Evolutionary conservation across 1,140 invertebrate genomes (phyloP), one percentile per base, ranked within the genome.

Genomic region (Drosophila arawakana): DNA sequence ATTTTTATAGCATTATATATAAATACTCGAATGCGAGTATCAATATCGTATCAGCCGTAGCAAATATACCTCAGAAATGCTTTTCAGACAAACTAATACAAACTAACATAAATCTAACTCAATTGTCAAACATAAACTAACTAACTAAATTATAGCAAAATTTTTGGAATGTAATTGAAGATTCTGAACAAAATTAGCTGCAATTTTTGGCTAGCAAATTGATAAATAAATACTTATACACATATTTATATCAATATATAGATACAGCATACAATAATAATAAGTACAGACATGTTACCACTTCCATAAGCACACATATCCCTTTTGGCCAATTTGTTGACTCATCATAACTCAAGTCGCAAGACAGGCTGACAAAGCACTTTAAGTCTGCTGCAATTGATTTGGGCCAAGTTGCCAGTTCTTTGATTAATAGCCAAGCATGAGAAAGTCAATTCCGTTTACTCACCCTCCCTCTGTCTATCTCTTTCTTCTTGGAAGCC

Each of bases 311-410:
- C 47, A 50, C 21, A 71, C 68, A 73, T 73, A 73, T 69, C 71
- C 71, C 47, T 69, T 30, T 30, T 73, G 59, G 71, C 71, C 63
- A 74, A 63, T 70, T 70, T 74, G 59, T 74, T 74, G 72, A 68
- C 79, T 86, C 82, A 82, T 86, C 82, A 85, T 88, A 85, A 85
- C 72, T 81, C 76, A 76, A 76, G 57, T 73, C 41, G 43, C 43
- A 59, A 30, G 25, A 73, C 58, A 70, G 70, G 79, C 76, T 86
- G 82, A 86, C 82, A 73, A 74, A 74, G 82, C 82, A 76, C 58
- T 79, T 79, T 76, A 60, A 55, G 55, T 63, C 18, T 49, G 30
- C 13, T 30, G 47, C 75, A 65, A 69, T 74, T 86, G 82, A 86
- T 86, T 85, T 79, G 79, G 76, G 76, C 76, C 79, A 80, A 76